Conservation (phyloP, 2,888 invertebrate species). For the Fissipunctia ypsillon region DNA sequence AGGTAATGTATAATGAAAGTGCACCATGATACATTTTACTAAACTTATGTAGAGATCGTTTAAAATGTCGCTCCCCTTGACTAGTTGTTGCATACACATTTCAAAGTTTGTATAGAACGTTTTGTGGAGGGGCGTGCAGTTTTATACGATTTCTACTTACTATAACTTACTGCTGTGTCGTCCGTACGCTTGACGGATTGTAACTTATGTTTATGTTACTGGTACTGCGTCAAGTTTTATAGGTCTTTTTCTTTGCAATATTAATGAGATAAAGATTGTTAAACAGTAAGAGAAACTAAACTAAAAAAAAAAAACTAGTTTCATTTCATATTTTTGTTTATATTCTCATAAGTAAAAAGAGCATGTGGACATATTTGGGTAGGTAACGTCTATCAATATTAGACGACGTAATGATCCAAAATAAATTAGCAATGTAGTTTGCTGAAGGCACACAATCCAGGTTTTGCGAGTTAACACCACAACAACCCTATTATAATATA, state of each 20-base stretch:
- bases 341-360: constrained; percentile 75
- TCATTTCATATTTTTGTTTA: constrained; percentile 66
- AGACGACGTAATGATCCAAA: constrained; percentile 67
- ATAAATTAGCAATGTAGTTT: constrained; percentile 71
- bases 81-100: too few species aligned
- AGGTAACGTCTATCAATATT: constrained; percentile 68
- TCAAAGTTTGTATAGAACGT: too few species aligned
- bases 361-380: constrained; percentile 71
- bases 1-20: too few species aligned
- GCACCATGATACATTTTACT: too few species aligned
- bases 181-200: too few species aligned
- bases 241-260: neutral
- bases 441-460: constrained; percentile 74
- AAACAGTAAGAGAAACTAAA: neutral
- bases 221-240: neutral
- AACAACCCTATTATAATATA: constrained; percentile 66
- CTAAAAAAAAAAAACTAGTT: constrained; percentile 55
- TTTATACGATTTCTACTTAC: too few species aligned
- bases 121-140: too few species aligned
- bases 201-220: too few species aligned
- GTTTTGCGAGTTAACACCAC: constrained; percentile 66
- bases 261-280: neutral
- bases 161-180: too few species aligned
- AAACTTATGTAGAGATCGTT: too few species aligned
- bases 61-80: too few species aligned